Evolutionary conservation across 1,140 invertebrate species (phyloP).

Genomic region (Drosophila leontia): DNA sequence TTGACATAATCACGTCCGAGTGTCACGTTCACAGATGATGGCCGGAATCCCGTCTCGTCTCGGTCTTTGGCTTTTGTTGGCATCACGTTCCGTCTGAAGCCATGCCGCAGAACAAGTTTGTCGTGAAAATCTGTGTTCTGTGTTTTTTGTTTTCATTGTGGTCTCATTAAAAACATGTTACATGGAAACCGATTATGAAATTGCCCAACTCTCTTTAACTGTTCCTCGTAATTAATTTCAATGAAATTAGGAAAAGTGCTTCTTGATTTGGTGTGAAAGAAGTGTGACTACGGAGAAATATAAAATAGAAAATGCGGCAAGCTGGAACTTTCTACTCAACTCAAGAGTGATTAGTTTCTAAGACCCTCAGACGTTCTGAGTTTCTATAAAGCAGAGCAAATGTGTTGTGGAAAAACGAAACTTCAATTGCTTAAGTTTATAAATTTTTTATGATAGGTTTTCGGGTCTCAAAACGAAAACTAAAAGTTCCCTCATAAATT

Average conservation of each 20-base stretch:
- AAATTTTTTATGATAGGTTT: too few relatives aligned
- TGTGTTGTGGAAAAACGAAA: not conserved
- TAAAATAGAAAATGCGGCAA: not conserved
- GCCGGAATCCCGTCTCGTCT: conserved; percentile 38
- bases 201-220: conserved; percentile 59
- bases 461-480: not conserved
- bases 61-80: conserved; percentile 66
- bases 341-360: conserved; percentile 3
- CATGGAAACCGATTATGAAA: conserved; percentile 77
- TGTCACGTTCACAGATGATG: conserved; percentile 71
- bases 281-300: conserved; percentile 1
- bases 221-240: conserved; percentile 70
- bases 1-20: conserved; percentile 81
- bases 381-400: not conserved
- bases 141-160: conserved; percentile 30
- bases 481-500: not conserved
- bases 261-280: conserved; percentile 26
- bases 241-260: conserved; percentile 46
- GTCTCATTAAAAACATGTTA: conserved; percentile 81
- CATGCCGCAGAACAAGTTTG: conserved; percentile 66
- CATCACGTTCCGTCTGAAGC: conserved; percentile 67
- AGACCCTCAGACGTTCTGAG: conserved; percentile 3
- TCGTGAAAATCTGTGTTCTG: conserved; percentile 33
- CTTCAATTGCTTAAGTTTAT: not conserved
- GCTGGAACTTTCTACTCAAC: conserved; percentile 10